A percentile compares a stretch with the other conserved stretches of the same genome.
Evolutionary conservation across 2,888 invertebrate genomes (phyloP).

Genomic region (Drosophila fungiperda): DNA sequence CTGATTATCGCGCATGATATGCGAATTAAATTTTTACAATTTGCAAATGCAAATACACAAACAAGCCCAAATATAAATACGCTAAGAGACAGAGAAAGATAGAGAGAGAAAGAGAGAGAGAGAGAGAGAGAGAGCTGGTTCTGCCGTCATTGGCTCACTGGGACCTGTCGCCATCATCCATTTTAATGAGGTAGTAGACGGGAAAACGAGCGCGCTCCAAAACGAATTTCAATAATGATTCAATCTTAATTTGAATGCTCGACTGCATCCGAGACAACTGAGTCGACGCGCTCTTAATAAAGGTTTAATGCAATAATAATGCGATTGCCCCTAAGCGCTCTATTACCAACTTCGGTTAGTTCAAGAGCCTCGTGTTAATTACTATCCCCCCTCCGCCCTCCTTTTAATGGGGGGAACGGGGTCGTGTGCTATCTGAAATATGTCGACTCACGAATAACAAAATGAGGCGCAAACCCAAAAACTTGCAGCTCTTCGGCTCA

Average conservation of each 20-base stretch:
- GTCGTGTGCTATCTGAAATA: neutral
- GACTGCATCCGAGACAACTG: constrained; percentile 44
- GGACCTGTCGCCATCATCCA: constrained; percentile 51
- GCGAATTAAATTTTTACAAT: constrained; percentile 80
- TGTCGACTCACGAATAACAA: neutral
- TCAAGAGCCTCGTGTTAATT: constrained; percentile 42
- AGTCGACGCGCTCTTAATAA: constrained; percentile 47
- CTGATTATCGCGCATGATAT: constrained; percentile 80
- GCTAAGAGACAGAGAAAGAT: neutral
- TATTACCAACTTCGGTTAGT: constrained; percentile 47
- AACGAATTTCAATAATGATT: constrained; percentile 80
- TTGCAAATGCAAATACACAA: constrained; percentile 73
- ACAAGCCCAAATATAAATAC: constrained; percentile 8
- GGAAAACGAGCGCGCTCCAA: constrained; percentile 38
- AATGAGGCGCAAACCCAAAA: neutral
- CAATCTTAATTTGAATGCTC: constrained; percentile 78
- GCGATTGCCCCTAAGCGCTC: constrained; percentile 65
- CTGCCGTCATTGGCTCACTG: neutral
- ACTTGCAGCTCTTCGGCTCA: neutral
- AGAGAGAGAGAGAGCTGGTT: neutral
- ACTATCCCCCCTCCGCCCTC: neutral
- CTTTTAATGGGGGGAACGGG: neutral
- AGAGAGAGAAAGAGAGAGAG: neutral
- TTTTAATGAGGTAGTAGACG: constrained; percentile 65
- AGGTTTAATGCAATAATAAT: constrained; percentile 63